Base-by-base conservation (phyloP, 1,140 invertebrate genomes). In the Brachionus koreanus region DNA sequence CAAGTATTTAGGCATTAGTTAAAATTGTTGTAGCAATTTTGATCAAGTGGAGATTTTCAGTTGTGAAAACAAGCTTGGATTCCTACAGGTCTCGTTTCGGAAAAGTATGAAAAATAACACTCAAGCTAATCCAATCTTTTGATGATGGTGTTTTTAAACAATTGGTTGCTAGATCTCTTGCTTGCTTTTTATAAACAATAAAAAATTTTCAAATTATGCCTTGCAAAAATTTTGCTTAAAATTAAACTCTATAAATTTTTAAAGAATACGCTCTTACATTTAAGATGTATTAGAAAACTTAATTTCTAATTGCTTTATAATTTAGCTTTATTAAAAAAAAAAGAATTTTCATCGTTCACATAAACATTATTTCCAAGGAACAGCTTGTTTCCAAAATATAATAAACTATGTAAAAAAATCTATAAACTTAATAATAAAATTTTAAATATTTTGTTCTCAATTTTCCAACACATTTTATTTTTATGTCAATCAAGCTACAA, bases 161-260 rank as follows among this genome's bases (percentile, higher is more conserved):
- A 57, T 57, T 16, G 49, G 49, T 57, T 57, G 49, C 49, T 57
- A 57, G 49, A 57, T 57, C 49, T 57, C 49, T 57, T 9, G 49
- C 49, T 57, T 57, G 19, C n/a, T 57, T 49, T 49, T 57, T 57
- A 57, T 57, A 57, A 57, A 57, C 49, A 57, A 57, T 57, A 57
- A 57, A 57, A 46, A n/a, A 13, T 13, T 49, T 49, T 49, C 43
- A 49, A 49, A 57, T 57, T 57, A 57, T 57, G 49, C 19, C 19
- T 57, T 57, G 16, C 49, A 6, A 2, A 57, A 19, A 19, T 57
- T 57, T 57, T 57, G 49, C 49, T 57, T 57, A 57, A 57, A 29
- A 25, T 57, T 10, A 57, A 57, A 57, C 49, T 57, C 9, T 19
- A 19, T 5, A 57, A 57, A 57, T 19, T 19, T 23, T 9, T 5